Evolutionary conservation across 1,140 invertebrate species (phyloP), one percentile per base, ranked within the genome.

Genomic region (Eumeta japonica): DNA sequence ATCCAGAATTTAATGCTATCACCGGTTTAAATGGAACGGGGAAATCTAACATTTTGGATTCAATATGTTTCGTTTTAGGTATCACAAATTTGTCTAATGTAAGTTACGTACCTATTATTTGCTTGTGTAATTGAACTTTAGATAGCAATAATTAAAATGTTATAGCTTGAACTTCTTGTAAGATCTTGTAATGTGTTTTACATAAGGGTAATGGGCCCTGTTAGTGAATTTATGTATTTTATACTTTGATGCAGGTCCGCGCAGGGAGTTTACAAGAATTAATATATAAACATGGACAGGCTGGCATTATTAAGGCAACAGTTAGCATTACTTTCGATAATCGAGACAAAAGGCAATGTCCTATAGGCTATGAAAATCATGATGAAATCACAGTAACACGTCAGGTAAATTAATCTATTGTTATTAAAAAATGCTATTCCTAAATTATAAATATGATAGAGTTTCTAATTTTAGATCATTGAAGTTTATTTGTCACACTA

Each of bases 11-110:
- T 62, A 99, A 98, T 61, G 97, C 97, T 7, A 98, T 99, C 31
- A 99, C 97, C 27, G 97, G 97, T 9, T 75, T 98, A 4, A 99
- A 99, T 77, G 97, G 97, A 3, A 95, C 90, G 44, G 97, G 97
- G n/a, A 99, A 99, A 77, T 98, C 94, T 1, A 99, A 99, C 62
- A 94, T 99, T 62, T 78, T 99, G 28, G 97, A 99, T 78, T 86
- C 92, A 9, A 98, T 99, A 72, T 98, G 96, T 72, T 99, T 99
- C 72, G 86, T 98, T 10, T 74, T 99, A 2, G 97, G 97, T 29
- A 96, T 98, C 19, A 86, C 88, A n/a, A 97, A 97, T 77, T 80
- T 98, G 33, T 80, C 81, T 13, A 89, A 95, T 72, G 94, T 95
- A 82, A 83, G 67, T 65, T 48, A 10, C 27, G 3, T 18, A 18